Conservation (phyloP, 2,113 vertebrate genomes). For the Melierax canorus region DNA sequence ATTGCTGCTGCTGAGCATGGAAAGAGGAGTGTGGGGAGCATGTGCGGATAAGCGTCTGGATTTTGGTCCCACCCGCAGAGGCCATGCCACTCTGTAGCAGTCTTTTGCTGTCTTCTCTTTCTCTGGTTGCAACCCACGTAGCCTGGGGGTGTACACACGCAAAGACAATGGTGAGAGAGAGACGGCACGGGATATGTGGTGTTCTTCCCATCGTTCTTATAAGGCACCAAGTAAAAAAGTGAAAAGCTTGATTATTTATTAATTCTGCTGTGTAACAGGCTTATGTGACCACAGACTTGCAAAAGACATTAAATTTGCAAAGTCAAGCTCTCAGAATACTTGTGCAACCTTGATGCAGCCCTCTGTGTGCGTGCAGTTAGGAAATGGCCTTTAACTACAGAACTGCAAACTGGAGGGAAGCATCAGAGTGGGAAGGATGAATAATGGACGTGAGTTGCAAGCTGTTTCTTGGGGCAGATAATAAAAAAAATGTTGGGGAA, state of each 20-base stretch:
- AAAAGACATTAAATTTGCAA: not conserved
- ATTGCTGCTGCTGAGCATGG: not conserved
- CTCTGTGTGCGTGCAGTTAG: not conserved
- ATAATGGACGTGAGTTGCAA: rapidly evolving
- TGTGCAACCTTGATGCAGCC: not conserved
- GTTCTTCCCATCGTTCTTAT: not conserved
- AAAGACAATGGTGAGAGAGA: not conserved
- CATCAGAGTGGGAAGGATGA: not conserved
- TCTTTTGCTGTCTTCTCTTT: not conserved
- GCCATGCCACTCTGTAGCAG: rapidly evolving
- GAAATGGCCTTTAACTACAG: not conserved
- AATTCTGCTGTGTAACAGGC: not conserved
- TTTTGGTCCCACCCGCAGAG: not conserved
- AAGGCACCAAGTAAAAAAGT: not conserved
- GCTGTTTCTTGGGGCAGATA: not conserved
- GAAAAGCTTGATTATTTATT: not conserved
- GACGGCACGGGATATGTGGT: rapidly evolving
- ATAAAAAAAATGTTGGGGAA: not conserved
- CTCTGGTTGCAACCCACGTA: not conserved
- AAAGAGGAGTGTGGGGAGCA: not conserved
- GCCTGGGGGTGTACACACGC: not conserved
- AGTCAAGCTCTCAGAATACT: not conserved
- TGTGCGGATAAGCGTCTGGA: not conserved
- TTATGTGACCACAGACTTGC: not conserved
- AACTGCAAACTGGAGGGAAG: not conserved